Evolutionary conservation across 2,797 vertebrate genomes (phyloP).

Genomic region (Smutsia gigantea): DNA sequence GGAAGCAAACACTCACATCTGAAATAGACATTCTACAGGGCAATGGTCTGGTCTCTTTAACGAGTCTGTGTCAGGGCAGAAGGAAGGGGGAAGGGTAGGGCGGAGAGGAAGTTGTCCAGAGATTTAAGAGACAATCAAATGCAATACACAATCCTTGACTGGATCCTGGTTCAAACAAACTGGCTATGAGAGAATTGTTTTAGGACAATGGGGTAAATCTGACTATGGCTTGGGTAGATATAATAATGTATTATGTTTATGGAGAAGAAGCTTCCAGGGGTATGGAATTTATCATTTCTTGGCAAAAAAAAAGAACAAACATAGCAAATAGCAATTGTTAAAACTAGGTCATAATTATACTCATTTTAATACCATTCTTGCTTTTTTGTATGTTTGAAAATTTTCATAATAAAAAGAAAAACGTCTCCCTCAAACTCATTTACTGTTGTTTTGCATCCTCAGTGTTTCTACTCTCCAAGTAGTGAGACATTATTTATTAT

Average conservation of each 20-base stretch:
- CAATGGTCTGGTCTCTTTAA: neutral
- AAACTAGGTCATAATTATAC: neutral
- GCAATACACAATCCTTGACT: rapidly evolving
- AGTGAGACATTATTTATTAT: neutral
- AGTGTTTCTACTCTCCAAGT: neutral
- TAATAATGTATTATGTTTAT: neutral
- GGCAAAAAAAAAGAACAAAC: neutral
- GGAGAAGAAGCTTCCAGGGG: neutral
- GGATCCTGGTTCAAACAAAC: neutral
- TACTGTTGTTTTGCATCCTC: neutral
- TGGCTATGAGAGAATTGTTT: neutral
- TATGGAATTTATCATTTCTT: neutral
- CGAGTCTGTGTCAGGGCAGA: neutral
- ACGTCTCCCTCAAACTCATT: neutral
- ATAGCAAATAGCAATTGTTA: neutral
- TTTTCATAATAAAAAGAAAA: neutral
- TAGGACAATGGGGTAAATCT: neutral
- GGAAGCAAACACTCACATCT: neutral
- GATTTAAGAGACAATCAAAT: neutral
- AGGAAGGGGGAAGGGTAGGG: neutral
- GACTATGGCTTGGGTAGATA: neutral
- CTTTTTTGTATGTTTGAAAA: neutral
- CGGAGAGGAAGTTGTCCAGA: neutral
- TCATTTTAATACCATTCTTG: neutral
- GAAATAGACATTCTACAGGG: neutral